Evolutionary conservation across 1,140 invertebrate species (phyloP), one percentile per base, ranked within the genome.

Genomic region (Holcopasites calliopsidis): DNA sequence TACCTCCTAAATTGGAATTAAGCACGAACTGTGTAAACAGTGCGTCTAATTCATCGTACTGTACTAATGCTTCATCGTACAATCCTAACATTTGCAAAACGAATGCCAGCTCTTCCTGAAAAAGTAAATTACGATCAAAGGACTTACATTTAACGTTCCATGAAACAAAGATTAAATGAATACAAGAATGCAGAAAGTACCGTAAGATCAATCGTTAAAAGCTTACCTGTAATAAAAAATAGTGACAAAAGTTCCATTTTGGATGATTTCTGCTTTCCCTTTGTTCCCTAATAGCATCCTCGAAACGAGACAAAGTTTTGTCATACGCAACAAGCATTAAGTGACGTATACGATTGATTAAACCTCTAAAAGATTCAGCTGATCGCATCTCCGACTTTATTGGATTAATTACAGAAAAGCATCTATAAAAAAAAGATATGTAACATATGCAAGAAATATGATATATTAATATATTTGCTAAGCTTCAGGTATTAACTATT

Each of bases 11-110:
- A 88, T 96, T 95, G 54, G 97, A 97, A 92, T 98, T 98, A 70
- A 98, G 94, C 47, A 99, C 95, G 92, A 98, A 99, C 92, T 99
- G 98, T 13, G 98, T 98, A 91, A 99, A 99, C 60, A 99, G 93
- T 65, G 98, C 98, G 93, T 99, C 98, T 82, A 99, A 92, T 92
- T 99, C 98, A 92, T 99, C 98, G 92, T 99, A 99, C 87, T 99
- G 98, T 57, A 99, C 96, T 73, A 99, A 91, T 31, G 98, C 97
- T 92, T 99, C 98, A 84, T 98, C 97, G 90, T 96, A 95, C 58
- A 99, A 92, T 71, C 97, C 97, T 75, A 99, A 91, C 95, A 98
- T 98, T 93, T 98, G 96, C 82, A 98, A 94, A 73, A 98, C 96
- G 92, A 98, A 97, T 61, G 97, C 98, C 80, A 99, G 93, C 93